Percentiles rank a stretch among this genome's conserved stretches.
Conservation (phyloP, 2,797 vertebrate species). For the Molossus alvarezi region DNA sequence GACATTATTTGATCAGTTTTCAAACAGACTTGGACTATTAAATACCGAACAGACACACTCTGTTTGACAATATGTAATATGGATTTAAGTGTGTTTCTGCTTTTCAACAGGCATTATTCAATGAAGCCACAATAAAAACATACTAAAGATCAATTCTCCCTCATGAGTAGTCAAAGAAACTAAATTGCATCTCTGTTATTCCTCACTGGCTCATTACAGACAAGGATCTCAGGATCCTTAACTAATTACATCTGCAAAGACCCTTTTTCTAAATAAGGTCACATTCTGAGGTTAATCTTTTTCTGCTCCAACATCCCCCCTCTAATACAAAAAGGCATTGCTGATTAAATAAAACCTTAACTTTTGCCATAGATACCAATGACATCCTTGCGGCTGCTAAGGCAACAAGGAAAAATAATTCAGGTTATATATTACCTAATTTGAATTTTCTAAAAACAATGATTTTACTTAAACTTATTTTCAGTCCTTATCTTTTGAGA, state of each 20-base stretch:
- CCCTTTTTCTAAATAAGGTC: constrained; percentile 42
- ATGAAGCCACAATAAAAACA: constrained; percentile 69
- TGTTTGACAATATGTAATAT: constrained; percentile 80
- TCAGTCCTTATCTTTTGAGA: constrained; percentile 13
- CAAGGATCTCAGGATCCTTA: background rate
- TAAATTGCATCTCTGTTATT: constrained; percentile 37
- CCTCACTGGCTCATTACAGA: constrained; percentile 43
- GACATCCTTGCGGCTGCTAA: constrained; percentile 30
- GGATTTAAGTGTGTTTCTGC: constrained; percentile 53
- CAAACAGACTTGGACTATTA: constrained; percentile 74
- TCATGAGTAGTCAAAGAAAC: constrained; percentile 56
- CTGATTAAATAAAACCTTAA: constrained; percentile 47
- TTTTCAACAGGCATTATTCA: constrained; percentile 74
- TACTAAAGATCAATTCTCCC: constrained; percentile 41
- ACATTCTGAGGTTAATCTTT: constrained; percentile 31
- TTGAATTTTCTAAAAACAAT: constrained; percentile 44
- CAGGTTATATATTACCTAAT: constrained; percentile 18
- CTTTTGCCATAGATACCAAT: constrained; percentile 9
- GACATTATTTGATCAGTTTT: constrained; percentile 69
- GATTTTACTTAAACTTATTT: constrained; percentile 45
- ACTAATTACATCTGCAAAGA: constrained; percentile 45
- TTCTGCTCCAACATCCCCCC: background rate
- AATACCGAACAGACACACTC: constrained; percentile 75
- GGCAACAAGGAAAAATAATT: constrained; percentile 39
- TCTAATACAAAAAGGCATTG: background rate